Conservation (phyloP, 2,797 vertebrate genomes). For the Okamejei kenojei region DNA sequence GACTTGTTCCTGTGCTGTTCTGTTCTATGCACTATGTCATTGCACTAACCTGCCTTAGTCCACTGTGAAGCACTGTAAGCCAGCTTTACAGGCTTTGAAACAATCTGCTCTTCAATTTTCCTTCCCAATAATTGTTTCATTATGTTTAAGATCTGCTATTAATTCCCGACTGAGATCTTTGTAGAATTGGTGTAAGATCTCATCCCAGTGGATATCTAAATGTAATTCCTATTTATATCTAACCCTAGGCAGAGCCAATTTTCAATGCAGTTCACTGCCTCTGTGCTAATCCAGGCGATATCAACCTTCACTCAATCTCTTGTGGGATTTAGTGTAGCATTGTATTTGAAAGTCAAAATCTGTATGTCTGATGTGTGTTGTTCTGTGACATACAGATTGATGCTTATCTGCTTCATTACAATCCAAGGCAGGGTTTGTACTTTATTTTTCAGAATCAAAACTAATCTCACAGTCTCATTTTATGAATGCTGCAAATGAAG, state of each 20-base stretch:
- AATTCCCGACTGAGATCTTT: neutral
- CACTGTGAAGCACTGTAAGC: neutral
- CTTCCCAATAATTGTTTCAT: neutral
- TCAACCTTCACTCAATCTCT: slow-evolving; percentile 25
- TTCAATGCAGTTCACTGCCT: slow-evolving; percentile 18
- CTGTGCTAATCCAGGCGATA: neutral
- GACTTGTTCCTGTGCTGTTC: no score
- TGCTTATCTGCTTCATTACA: neutral
- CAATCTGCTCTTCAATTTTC: neutral
- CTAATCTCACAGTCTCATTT: neutral
- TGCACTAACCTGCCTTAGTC: neutral
- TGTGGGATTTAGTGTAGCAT: neutral
- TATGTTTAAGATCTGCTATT: neutral
- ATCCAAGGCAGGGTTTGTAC: neutral
- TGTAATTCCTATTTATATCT: slow-evolving; percentile 20
- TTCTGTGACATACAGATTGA: neutral
- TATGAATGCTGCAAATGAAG: neutral
- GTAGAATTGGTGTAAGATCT: neutral
- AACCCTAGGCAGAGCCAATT: neutral
- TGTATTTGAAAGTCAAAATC: slow-evolving; percentile 15
- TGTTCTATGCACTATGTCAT: neutral
- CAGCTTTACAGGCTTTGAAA: neutral
- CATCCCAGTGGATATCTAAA: neutral
- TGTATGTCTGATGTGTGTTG: neutral
- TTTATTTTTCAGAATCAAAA: neutral